Conservation (phyloP, 2,888 invertebrate genomes). For the Sarcophaga caerulescens region DNA sequence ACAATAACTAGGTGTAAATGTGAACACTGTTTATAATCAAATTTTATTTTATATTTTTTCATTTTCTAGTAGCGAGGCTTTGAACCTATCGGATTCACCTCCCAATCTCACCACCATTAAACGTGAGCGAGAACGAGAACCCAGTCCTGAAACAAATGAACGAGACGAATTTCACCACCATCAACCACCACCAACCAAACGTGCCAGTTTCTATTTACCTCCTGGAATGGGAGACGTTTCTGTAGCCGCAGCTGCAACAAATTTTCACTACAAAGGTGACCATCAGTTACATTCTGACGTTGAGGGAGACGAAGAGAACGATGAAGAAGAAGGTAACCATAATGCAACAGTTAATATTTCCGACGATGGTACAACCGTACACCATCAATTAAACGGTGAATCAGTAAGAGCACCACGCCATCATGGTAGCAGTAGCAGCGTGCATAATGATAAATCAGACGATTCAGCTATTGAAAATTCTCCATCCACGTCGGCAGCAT, state of each 20-base stretch:
- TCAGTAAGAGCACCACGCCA: slow-evolving; percentile 55
- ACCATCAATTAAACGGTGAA: slow-evolving; percentile 72
- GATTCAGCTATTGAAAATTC: slow-evolving; percentile 79
- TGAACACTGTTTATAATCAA: background rate
- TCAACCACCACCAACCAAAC: slow-evolving; percentile 70
- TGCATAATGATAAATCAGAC: slow-evolving; percentile 75
- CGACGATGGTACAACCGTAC: slow-evolving; percentile 71
- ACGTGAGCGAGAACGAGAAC: slow-evolving; percentile 83
- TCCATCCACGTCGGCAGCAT: slow-evolving; percentile 74
- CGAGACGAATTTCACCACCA: slow-evolving; percentile 75
- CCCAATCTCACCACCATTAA: slow-evolving; percentile 82
- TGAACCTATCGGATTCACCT: slow-evolving; percentile 89
- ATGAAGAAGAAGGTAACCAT: slow-evolving; percentile 68
- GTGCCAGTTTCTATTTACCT: slow-evolving; percentile 76
- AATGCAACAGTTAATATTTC: slow-evolving; percentile 72
- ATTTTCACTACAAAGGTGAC: slow-evolving; percentile 63
- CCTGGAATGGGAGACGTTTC: slow-evolving; percentile 72
- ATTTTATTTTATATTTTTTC: background rate
- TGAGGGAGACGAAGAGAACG: slow-evolving; percentile 74
- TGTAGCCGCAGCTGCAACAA: slow-evolving; percentile 64
- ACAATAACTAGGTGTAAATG: background rate
- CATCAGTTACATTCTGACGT: slow-evolving; percentile 72
- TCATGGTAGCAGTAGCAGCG: slow-evolving; percentile 52
- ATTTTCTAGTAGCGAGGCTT: slow-evolving; percentile 85
- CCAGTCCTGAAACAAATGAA: slow-evolving; percentile 77